Conservation (phyloP, 2,113 vertebrate genomes). For the Indri indri region DNA sequence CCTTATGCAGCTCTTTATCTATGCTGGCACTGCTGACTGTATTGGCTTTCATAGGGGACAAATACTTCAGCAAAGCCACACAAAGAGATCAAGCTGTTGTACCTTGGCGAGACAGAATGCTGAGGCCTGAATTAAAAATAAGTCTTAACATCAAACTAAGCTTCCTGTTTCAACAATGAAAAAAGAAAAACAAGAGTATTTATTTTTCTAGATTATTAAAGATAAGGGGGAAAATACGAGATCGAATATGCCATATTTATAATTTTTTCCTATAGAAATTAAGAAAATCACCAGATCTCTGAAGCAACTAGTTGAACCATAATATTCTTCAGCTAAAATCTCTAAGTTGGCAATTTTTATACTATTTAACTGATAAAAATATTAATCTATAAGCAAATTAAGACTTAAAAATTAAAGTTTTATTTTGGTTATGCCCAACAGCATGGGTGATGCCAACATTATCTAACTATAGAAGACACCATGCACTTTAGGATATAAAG, state of each 20-base stretch:
- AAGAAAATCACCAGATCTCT: not conserved
- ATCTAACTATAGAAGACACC: not conserved
- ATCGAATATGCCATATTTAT: not conserved
- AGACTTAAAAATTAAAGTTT: not conserved
- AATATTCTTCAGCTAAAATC: not conserved
- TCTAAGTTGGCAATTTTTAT: not conserved
- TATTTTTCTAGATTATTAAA: conserved; percentile 7
- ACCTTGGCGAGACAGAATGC: not conserved
- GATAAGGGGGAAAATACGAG: not conserved
- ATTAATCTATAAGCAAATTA: not conserved
- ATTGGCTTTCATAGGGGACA: conserved; percentile 72
- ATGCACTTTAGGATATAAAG: not conserved
- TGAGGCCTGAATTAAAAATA: conserved; percentile 1
- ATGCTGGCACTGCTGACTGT: conserved; percentile 64
- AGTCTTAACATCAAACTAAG: not conserved
- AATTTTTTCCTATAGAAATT: not conserved
- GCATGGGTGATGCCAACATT: not conserved
- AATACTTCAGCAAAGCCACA: conserved; percentile 64
- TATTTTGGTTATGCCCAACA: not conserved
- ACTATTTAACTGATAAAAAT: not conserved
- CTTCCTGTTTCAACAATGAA: not conserved
- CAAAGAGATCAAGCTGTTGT: conserved; percentile 58
- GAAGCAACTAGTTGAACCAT: not conserved
- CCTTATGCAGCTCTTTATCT: conserved; percentile 75
- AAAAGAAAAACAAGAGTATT: not conserved